phyloP scores from a whole-genome alignment of 2,113 vertebrate genomes.

The Mus musculus region GRCm39 chr9:59818001-59818500 shows the following conservation, averaged over 20 bases:
- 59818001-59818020: neutral
- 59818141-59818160: conserved; percentile 44
- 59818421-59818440: conserved; percentile 30
- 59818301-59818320: conserved; percentile 5
- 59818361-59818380: conserved; percentile 37
- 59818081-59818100: conserved; percentile 32
- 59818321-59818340: conserved; percentile 44
- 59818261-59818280: conserved; percentile 65
- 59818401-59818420: conserved; percentile 50
- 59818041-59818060: neutral
- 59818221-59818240: conserved; percentile 57
- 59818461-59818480: conserved; percentile 37
- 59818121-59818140: conserved; percentile 19
- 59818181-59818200: conserved; percentile 43
- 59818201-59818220: conserved; percentile 59
- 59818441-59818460: conserved; percentile 50
- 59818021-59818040: neutral
- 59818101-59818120: neutral
- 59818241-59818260: conserved; percentile 70
- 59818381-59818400: conserved; percentile 3
- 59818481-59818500: conserved; percentile 33
- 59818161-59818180: conserved; percentile 29
- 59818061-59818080: conserved; percentile 28
- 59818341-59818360: conserved; percentile 25
- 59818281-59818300: conserved; percentile 30